Percentiles rank a stretch among this genome's conserved stretches.
Evolutionary conservation across 92 coral and sea anemone species (phyloP).

Genomic region (Heteractis magnifica): DNA sequence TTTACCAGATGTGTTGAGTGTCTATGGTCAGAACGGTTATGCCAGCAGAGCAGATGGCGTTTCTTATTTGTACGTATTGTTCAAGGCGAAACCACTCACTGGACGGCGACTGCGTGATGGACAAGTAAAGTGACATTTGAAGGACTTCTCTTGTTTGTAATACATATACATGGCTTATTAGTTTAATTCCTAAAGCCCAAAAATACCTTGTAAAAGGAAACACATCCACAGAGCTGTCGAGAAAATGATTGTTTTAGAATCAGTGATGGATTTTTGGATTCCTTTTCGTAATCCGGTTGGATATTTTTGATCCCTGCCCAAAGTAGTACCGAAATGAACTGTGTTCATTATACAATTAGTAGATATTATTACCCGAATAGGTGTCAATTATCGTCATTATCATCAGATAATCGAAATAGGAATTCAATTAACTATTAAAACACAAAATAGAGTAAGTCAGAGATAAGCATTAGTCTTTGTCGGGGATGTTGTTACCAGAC

Average conservation of each 20-base stretch:
- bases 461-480: slow-evolving; percentile 44
- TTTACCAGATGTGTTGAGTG: slow-evolving; percentile 37
- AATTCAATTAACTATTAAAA: slow-evolving; percentile 91
- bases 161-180: slow-evolving; percentile 55
- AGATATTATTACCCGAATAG: slow-evolving; percentile 84
- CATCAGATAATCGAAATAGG: slow-evolving; percentile 91
- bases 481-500: slow-evolving; percentile 36
- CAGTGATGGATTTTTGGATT: slow-evolving; percentile 23
- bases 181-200: slow-evolving; percentile 52
- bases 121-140: slow-evolving; percentile 48
- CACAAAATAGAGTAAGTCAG: slow-evolving; percentile 54
- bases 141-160: slow-evolving; percentile 51
- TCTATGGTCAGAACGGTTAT: slow-evolving; percentile 28
- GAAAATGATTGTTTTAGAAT: slow-evolving; percentile 28
- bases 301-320: slow-evolving; percentile 18
- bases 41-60: slow-evolving; percentile 51
- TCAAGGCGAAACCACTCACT: slow-evolving; percentile 53
- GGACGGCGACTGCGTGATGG: slow-evolving; percentile 55
- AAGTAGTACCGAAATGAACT: slow-evolving; percentile 57
- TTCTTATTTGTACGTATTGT: slow-evolving; percentile 46
- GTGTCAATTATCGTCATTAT: slow-evolving; percentile 98
- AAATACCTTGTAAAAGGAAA: slow-evolving; percentile 42
- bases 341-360: slow-evolving; percentile 90
- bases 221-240: slow-evolving; percentile 33
- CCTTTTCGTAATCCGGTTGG: slow-evolving; percentile 31